Base-by-base conservation (phyloP, 2,888 invertebrate species). In the Ernsta delagoae region DNA sequence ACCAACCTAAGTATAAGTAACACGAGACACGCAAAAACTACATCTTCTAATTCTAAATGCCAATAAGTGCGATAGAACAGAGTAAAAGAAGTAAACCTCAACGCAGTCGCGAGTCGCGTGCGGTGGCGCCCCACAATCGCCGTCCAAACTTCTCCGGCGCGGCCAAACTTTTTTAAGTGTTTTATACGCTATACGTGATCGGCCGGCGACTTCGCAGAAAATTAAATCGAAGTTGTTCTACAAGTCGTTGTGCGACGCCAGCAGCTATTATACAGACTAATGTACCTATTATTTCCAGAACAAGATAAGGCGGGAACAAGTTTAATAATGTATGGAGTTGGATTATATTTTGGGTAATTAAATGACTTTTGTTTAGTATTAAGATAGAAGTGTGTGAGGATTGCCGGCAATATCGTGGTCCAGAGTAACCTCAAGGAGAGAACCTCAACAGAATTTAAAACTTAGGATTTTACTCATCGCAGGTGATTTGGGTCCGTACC, bases 101-200 rank as follows among this genome's bases (percentile, higher is more conserved):
- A 1, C 53, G 8, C 24, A 24, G 24, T 53, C 53, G 9, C 53
- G 9, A 24, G 24, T 53, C 53, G 53, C 53, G 53, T 53, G 53
- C 53, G 24, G 24, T 24, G 53, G 53, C 9, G 3, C 53, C 16
- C 53, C 53, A 24, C 24, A 53, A 53, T 53, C 8, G 50, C 50
- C 50, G 8, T 50, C 50, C 50, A 16, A 65, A 65, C 48, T 59
- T 48, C 4, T 7, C 9, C 50, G 9, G 1, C 43, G 41, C 7
- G 34, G 7, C 4, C 65, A 36, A 59, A 65, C 59, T 50, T 59
- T 50, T 50, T 36, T 59, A 59, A 65, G 48, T 59, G 65, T 59
- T 65, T 65, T 65, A 59, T 48, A 65, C 48, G 50, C 50, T 59
- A 59, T 59, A 59, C 59, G 65, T 65, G 65, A 48, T 50, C 50